phyloP scores from a whole-genome alignment of 2,888 invertebrate species.

The Eilema sororculum region DNA sequence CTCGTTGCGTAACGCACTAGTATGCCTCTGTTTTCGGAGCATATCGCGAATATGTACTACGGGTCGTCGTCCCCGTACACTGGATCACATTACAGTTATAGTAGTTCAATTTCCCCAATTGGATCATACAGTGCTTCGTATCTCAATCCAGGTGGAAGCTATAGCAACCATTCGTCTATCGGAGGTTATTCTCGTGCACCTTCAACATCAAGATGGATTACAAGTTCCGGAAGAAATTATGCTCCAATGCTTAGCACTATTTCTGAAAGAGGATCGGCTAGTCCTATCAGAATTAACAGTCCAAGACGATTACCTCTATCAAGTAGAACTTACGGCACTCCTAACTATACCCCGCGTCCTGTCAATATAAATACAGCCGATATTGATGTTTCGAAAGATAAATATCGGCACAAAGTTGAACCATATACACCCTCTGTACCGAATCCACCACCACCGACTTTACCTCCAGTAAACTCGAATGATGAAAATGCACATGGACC shows the following conservation, averaged over 20 bases:
- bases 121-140: constrained; percentile 83
- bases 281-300: constrained; percentile 77
- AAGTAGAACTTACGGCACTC: constrained; percentile 79
- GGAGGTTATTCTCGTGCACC: constrained; percentile 86
- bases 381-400: constrained; percentile 93
- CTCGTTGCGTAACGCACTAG: constrained; percentile 54
- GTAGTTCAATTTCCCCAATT: constrained; percentile 76
- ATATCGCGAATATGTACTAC: constrained; percentile 88
- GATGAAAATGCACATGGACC: constrained; percentile 72
- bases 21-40: constrained; percentile 91
- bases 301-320: constrained; percentile 82
- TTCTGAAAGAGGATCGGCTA: constrained; percentile 78
- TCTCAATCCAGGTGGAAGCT: constrained; percentile 81
- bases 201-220: constrained; percentile 73
- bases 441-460: constrained; percentile 22
- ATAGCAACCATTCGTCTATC: constrained; percentile 83
- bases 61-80: constrained; percentile 81
- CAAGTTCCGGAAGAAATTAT: constrained; percentile 84
- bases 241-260: constrained; percentile 92
- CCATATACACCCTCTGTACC: constrained; percentile 49
- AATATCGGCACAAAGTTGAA: constrained; percentile 79
- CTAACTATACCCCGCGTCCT: constrained; percentile 86
- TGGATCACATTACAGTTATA: constrained; percentile 81
- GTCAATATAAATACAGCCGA: constrained; percentile 94
- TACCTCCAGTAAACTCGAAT: constrained; percentile 58